phyloP scores from a whole-genome alignment of 2,888 invertebrate genomes.

The Ditula angustiorana region DNA sequence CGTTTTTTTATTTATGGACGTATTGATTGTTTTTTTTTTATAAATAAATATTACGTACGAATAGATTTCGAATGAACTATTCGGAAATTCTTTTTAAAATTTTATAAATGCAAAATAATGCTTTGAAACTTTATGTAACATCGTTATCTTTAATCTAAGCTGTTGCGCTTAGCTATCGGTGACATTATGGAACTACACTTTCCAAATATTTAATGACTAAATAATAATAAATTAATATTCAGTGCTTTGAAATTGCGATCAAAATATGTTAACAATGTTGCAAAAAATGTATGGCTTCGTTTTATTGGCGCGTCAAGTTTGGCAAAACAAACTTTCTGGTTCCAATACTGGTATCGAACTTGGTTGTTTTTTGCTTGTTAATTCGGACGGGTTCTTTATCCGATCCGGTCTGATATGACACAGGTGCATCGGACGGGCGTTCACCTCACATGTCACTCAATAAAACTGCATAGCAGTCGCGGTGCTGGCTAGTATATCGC shows the following conservation, averaged over 20 bases:
- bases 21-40: conserved; percentile 4
- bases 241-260: not conserved
- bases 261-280: conserved; percentile 11
- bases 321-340: conserved; percentile 23
- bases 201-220: conserved; percentile 10
- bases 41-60: not conserved
- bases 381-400: conserved; percentile 62
- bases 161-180: conserved; percentile 1
- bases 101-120: conserved; percentile 10
- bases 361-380: conserved; percentile 70
- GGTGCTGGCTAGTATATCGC: not conserved
- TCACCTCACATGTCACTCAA: conserved; percentile 57
- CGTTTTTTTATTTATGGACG: conserved; percentile 21
- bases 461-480: not conserved
- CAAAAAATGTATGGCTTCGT: conserved; percentile 2
- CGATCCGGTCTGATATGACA: conserved; percentile 50
- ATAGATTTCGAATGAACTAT: not conserved
- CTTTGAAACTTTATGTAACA: conserved; percentile 22
- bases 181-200: conserved; percentile 12
- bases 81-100: not conserved
- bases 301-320: conserved; percentile 14
- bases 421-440: conserved; percentile 76
- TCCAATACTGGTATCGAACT: conserved; percentile 54
- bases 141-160: conserved; percentile 10
- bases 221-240: conserved; percentile 17